Evolutionary conservation across 1,140 invertebrate species (phyloP).

Genomic region (Ceratina australensis): DNA sequence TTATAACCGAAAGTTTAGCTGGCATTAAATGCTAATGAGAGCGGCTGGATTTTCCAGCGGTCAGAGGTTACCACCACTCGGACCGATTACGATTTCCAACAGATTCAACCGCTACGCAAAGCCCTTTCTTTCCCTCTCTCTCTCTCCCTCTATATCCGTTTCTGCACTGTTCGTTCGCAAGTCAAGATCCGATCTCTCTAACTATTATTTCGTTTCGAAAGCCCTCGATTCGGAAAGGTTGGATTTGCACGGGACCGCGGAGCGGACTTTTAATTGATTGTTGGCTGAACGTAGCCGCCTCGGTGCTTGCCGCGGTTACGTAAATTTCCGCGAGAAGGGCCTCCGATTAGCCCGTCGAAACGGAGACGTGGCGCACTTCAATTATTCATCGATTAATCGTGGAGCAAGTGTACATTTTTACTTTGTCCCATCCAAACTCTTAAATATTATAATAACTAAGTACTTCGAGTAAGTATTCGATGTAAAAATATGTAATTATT

Average conservation of each 20-base stretch:
- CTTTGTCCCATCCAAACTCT: too few relatives aligned
- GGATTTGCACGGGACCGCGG: conserved; percentile 39
- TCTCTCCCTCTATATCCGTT: not conserved
- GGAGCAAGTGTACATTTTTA: too few relatives aligned
- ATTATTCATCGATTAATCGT: too few relatives aligned
- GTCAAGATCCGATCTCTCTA: conserved; percentile 44
- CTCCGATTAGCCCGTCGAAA: not conserved
- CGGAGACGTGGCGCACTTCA: too few relatives aligned
- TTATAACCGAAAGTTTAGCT: conserved; percentile 67
- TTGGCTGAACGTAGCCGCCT: conserved; percentile 25
- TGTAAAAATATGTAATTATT: not conserved
- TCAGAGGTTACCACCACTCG: conserved; percentile 60
- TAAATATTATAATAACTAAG: not conserved
- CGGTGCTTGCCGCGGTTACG: not conserved
- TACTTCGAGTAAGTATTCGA: not conserved
- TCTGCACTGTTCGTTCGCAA: conserved; percentile 9
- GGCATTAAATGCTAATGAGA: conserved; percentile 71
- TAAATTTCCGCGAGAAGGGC: not conserved
- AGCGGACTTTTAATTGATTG: conserved; percentile 56
- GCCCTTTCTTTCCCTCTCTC: conserved; percentile 1
- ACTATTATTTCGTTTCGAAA: conserved; percentile 65
- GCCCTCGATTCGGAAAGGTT: conserved; percentile 35
- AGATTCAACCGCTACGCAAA: conserved; percentile 52
- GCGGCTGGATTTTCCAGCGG: conserved; percentile 68
- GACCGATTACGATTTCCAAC: conserved; percentile 68